These are phyloP conservation scores for Neofelis nebulosa DNA, from an alignment of 2,113 vertebrate species.

Conservation along the genomic window DNA sequence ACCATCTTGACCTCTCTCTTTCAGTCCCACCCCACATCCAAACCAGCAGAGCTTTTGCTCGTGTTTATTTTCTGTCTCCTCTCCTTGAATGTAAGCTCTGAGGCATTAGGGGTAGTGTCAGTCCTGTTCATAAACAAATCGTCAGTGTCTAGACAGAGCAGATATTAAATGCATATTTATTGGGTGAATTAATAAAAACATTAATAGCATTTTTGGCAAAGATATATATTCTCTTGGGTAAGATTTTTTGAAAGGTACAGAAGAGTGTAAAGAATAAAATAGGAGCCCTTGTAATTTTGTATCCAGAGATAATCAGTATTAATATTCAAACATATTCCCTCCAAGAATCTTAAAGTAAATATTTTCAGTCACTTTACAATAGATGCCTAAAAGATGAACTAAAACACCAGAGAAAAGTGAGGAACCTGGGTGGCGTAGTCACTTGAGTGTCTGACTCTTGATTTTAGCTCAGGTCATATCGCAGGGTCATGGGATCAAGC, in stretches of 20 bases:
- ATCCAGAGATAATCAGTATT: background rate
- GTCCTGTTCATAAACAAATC: constrained; percentile 34
- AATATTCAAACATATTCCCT: background rate
- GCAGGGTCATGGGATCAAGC: too few relatives aligned
- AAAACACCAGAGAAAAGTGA: background rate
- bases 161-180: constrained; percentile 1
- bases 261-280: background rate
- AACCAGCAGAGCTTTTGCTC: background rate
- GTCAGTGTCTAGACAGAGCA: constrained; percentile 65
- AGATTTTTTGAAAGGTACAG: background rate
- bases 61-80: constrained; percentile 79
- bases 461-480: too few relatives aligned
- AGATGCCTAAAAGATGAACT: background rate
- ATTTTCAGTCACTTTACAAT: background rate
- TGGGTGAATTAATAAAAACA: constrained; percentile 24
- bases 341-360: background rate
- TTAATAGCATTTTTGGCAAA: background rate
- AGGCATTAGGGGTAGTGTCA: background rate
- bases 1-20: background rate
- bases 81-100: constrained; percentile 54
- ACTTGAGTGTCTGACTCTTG: too few relatives aligned
- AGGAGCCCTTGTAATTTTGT: background rate
- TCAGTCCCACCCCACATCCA: background rate
- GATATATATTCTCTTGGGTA: background rate
- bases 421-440: too few relatives aligned